Conservation (phyloP, 2,888 invertebrate species). For the Sesamia inferens region DNA sequence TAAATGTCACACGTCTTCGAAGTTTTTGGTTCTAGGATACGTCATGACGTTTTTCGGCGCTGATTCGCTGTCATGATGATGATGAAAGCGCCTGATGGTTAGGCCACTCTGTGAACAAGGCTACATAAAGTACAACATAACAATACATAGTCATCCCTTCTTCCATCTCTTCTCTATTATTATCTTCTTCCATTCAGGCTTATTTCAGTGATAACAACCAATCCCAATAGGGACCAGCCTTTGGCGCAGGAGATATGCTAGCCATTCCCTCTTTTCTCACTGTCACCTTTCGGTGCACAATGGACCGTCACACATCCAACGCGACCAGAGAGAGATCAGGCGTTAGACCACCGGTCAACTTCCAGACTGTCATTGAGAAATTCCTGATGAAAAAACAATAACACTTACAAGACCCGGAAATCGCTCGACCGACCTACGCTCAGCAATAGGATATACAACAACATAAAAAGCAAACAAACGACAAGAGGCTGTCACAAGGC, state of each 20-base stretch:
- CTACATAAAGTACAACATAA: background rate
- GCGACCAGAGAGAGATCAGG: background rate
- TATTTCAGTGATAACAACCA: background rate
- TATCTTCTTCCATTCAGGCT: no score
- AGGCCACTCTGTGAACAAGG: background rate
- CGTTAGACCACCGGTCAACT: background rate
- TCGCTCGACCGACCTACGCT: background rate
- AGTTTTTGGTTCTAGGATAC: no score
- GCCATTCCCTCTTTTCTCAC: background rate
- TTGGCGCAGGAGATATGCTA: background rate
- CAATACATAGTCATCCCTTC: background rate
- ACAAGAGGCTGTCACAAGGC: no score
- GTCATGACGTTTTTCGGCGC: no score
- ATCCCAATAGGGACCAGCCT: background rate
- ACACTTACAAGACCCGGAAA: background rate
- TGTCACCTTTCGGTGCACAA: background rate
- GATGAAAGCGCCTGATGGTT: no score
- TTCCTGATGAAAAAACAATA: background rate
- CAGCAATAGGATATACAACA: background rate
- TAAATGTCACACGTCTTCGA: no score
- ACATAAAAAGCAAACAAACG: background rate
- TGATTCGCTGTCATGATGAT: no score
- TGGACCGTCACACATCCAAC: background rate
- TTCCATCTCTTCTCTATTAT: no score
- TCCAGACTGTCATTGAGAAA: background rate